Evolutionary conservation across 2,113 vertebrate species (phyloP).

Genomic region (Etia nguti): DNA sequence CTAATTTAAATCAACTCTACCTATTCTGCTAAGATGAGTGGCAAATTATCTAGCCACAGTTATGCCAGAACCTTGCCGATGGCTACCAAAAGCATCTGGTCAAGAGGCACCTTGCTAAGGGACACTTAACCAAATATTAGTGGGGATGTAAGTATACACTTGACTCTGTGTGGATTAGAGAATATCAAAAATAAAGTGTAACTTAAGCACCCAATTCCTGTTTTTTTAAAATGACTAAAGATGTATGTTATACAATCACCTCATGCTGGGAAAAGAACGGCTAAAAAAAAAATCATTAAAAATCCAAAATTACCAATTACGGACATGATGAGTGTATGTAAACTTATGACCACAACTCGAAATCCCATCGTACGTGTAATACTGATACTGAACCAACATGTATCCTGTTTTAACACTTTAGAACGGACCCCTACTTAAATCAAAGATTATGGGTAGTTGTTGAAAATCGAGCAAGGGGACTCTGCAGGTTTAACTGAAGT

Average conservation of each 20-base stretch:
- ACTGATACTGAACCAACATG: not conserved
- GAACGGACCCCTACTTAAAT: accelerated
- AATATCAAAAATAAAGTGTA: not conserved
- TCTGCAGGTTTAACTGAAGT: not conserved
- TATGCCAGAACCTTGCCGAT: not conserved
- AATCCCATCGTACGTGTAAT: not conserved
- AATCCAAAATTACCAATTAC: not conserved
- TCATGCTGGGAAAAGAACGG: not conserved
- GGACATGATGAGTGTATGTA: not conserved
- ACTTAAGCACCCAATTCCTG: not conserved
- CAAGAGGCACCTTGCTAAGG: not conserved
- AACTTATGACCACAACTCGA: not conserved
- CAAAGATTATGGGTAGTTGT: not conserved
- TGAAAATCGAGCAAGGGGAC: not conserved
- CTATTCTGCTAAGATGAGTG: not conserved
- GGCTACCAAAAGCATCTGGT: not conserved
- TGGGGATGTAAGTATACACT: not conserved
- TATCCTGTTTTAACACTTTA: not conserved
- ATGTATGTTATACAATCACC: not conserved
- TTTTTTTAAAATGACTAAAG: not conserved
- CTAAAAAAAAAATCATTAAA: not conserved
- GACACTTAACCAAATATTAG: not conserved
- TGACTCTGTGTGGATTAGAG: not conserved
- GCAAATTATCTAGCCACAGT: not conserved
- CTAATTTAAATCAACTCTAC: not conserved